Base-by-base conservation (phyloP, 2,113 vertebrate genomes). In the Mustela nigripes region DNA sequence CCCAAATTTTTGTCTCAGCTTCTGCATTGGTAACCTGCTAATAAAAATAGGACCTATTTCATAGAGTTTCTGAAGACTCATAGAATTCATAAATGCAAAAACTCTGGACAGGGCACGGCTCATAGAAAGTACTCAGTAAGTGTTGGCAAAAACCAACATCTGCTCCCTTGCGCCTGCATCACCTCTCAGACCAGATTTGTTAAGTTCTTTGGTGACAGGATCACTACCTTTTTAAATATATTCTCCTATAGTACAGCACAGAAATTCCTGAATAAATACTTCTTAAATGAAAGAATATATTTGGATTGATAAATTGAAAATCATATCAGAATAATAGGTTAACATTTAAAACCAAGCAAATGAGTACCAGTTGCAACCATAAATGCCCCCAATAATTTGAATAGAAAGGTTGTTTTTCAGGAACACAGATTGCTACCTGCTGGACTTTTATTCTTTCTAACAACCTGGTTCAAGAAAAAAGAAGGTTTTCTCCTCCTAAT, bases 251-350 rank as follows among this genome's bases (percentile, higher is more conserved):
- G 26, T 42, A 2, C 7, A 71, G 28, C 58, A 36, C 24, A 85
- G 88, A 91, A 94, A 19, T 7, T 28, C 53, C 33, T 67, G 50
- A 88, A 92, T 67, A 95, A 80, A 69, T 71, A 60, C 3, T 45
- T 98, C 7, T 83, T 81, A 86, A 94, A 36, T 82, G n/a, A 87
- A 79, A 60, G 28, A 82, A 67, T 6, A 1, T 31, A 80, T 74
- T 82, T 96, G 82, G 3, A 56, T 31, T 73, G 11, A 95, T 58
- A 81, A 63, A 48, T 79, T 82, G 15, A 97, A 96, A 95, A 96
- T 93, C 10, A 1, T 48, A 67, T 67, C 42, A 79, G 79, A 96
- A 89, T 67, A 94, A 58, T 67, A 69, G 15, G 22, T 50, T 94
- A 91, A 85, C 48, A 82, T 74, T 89, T 91, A 96, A 93, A 96